Percentiles rank a stretch among this genome's conserved stretches.
Conservation (phyloP, 2,888 invertebrate genomes). For the Pyralis farinalis region DNA sequence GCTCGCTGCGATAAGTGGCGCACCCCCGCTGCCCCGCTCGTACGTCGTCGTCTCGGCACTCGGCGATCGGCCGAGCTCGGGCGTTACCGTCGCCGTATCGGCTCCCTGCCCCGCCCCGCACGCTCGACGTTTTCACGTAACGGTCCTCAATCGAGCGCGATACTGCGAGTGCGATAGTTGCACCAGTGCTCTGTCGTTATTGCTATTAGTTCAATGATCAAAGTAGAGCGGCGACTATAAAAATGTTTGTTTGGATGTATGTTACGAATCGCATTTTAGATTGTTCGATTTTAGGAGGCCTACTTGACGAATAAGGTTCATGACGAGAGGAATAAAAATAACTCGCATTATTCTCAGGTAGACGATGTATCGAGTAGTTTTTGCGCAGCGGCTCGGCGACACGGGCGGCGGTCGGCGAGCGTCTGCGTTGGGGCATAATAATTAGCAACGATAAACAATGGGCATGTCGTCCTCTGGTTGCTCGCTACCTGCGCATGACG, state of each 20-base stretch:
- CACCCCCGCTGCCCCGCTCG: slow-evolving; percentile 74
- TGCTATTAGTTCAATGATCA: slow-evolving; percentile 47
- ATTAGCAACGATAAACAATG: slow-evolving; percentile 79
- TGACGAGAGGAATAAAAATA: slow-evolving; percentile 20
- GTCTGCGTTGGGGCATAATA: slow-evolving; percentile 74
- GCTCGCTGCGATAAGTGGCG: slow-evolving; percentile 79
- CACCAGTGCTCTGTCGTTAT: slow-evolving; percentile 47
- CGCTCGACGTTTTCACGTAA: slow-evolving; percentile 77
- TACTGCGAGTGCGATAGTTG: slow-evolving; percentile 70
- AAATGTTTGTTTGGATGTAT: slow-evolving; percentile 14
- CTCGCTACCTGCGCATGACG: slow-evolving; percentile 78
- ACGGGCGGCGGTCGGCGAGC: slow-evolving; percentile 52
- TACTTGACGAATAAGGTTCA: slow-evolving; percentile 12
- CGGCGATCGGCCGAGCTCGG: slow-evolving; percentile 70
- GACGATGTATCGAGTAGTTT: slow-evolving; percentile 47
- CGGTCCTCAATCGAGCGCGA: slow-evolving; percentile 80
- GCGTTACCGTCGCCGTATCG: slow-evolving; percentile 69
- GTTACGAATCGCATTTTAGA: background rate
- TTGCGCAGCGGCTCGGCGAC: slow-evolving; percentile 47
- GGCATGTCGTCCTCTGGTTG: slow-evolving; percentile 71
- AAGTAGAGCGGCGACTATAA: slow-evolving; percentile 36
- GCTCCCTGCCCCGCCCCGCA: slow-evolving; percentile 67
- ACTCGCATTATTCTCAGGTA: slow-evolving; percentile 43
- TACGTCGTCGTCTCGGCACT: slow-evolving; percentile 72
- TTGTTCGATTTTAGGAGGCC: background rate